phyloP scores from a whole-genome alignment of 1,140 invertebrate genomes.

The Pseudobourletiella spinata region DNA sequence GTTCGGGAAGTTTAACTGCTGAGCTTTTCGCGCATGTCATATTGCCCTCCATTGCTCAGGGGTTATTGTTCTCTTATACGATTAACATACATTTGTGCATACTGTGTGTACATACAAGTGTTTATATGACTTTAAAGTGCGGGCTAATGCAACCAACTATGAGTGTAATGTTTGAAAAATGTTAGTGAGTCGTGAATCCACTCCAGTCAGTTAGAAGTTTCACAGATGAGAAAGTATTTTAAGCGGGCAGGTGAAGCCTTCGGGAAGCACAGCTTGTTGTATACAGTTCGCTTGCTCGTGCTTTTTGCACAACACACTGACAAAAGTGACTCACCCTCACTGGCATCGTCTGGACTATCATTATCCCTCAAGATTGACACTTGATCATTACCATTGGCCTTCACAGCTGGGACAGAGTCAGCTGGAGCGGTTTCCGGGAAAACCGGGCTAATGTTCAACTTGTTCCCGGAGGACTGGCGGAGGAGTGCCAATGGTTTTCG shows the following conservation, averaged over 20 bases:
- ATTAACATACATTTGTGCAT: no score
- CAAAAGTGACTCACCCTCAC: conserved; percentile 3
- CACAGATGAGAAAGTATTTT: no score
- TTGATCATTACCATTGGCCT: background rate
- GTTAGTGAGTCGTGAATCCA: no score
- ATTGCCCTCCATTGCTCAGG: no score
- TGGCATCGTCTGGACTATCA: background rate
- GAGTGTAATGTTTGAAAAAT: background rate
- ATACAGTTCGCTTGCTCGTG: no score
- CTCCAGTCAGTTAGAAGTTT: no score
- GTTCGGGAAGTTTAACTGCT: no score
- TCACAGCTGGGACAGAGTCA: conserved; percentile 3
- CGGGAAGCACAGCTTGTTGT: no score
- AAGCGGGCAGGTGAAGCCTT: no score
- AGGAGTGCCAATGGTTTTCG: conserved; percentile 22
- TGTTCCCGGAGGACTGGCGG: conserved; percentile 24
- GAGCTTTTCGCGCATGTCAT: no score
- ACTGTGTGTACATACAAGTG: no score
- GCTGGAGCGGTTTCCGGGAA: conserved; percentile 17
- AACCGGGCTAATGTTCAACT: conserved; percentile 28
- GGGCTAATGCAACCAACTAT: background rate
- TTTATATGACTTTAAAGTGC: background rate
- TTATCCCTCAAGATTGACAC: conserved; percentile 1
- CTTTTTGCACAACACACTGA: no score
- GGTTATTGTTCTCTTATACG: background rate